Percentiles rank a stretch among this genome's conserved stretches.
phyloP scores from a whole-genome alignment of 2,113 vertebrate species.

The Gymnorhina tibicen region DNA sequence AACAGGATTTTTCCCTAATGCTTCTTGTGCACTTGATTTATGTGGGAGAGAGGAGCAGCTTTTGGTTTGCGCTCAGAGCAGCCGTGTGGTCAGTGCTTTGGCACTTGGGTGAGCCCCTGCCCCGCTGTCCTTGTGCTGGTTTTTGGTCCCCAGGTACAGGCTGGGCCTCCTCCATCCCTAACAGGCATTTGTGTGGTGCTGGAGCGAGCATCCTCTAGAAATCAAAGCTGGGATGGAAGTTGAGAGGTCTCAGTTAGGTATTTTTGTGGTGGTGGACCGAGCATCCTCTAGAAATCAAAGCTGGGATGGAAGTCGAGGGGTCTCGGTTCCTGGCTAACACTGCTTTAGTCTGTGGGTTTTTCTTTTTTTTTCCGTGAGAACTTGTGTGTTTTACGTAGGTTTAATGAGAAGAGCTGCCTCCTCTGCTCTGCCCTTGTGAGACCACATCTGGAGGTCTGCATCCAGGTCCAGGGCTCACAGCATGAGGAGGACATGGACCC shows the following conservation, averaged over 20 bases:
- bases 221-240: not conserved
- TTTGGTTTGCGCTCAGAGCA: accelerated
- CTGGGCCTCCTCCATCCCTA: not conserved
- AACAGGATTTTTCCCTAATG: not conserved
- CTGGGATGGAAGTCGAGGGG: not conserved
- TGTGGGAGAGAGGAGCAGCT: not conserved
- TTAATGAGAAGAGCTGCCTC: not conserved
- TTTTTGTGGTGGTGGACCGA: not conserved
- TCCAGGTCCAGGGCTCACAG: not conserved
- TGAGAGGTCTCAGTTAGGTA: not conserved
- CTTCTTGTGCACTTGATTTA: not conserved
- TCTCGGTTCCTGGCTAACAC: not conserved
- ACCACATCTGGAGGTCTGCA: not conserved
- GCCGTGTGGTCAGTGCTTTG: not conserved
- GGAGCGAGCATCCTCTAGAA: not conserved
- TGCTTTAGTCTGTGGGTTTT: not conserved
- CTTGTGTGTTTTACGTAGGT: accelerated
- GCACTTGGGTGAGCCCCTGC: not conserved
- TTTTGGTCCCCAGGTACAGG: not conserved
- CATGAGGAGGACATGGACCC: not conserved
- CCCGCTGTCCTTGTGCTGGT: not conserved
- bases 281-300: not conserved
- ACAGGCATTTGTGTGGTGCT: accelerated
- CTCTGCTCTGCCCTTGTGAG: not conserved
- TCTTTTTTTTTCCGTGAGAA: not conserved